Base-by-base conservation (phyloP, 30 jellyfish, hydroid and myxozoan species). In the Sanderia malayensis region DNA sequence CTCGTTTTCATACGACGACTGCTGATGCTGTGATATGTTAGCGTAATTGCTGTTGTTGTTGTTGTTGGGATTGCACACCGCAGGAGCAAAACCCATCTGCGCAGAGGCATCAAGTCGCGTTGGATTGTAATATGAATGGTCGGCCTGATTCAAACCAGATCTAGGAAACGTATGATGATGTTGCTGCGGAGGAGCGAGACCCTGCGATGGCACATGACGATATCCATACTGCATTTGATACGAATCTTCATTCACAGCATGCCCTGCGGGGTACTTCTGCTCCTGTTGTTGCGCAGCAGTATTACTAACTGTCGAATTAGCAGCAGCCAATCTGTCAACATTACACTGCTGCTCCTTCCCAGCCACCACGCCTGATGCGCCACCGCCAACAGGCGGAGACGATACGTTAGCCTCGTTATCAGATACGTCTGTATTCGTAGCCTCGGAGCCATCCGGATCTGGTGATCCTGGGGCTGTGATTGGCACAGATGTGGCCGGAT, bases 401-500 rank as follows among this genome's bases (percentile, higher is more conserved):
- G 85, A 10, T 19, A 60, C 61, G 13, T 6, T 13, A 32, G 34
- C 89, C 26, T 57, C 90, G 21, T 61, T 33, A 30, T 84, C 96
- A 26, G 89, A 55, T n/a, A 77, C 61, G 18, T 29, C 82, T 2
- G 82, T 70, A 41, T 73, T 94, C 25, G 94, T 55, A n/a, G 83
- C 96, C 69, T 78, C 93, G 31, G 96, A 84, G 17, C 96, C 93
- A 67, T 84, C 89, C 0, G 98, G 98, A 19, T 82, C 95, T 0
- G 98, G 98, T 23, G 98, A 92, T 7, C 92, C 98, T 7, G 98
- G 98, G 4, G 98, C 98, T 1, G 98, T 92, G 76, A 85, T 92
- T 25, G 94, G 98, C 65, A 92, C 89, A 0, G 98, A 92, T 4
- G 95, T 92, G 6, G 98, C 95, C 17, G 95, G 93, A 76, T 92